Base-by-base conservation (phyloP, 92 coral and sea anemone species). In the Muricea muricata region DNA sequence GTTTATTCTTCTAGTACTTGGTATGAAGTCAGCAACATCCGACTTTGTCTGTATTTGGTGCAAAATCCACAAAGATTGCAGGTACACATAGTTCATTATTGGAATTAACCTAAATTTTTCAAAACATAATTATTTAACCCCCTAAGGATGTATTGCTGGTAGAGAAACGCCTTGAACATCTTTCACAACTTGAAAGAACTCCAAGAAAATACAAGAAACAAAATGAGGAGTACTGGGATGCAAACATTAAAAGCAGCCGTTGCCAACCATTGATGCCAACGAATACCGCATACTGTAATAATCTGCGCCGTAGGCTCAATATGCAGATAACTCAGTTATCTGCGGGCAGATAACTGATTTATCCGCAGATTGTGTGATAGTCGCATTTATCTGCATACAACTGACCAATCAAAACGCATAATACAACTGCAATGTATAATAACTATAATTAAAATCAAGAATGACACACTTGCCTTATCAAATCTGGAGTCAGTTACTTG, bases 131-230 rank as follows among this genome's bases (percentile, higher is more conserved):
- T 50, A 20, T 2, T 2, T 6, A 13, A 50, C 13, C 1, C 3
- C 3, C 61, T 25, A 54, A 54, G 25, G 61, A 54, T 54, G 25
- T 54, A 54, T 54, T 54, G 20, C 5, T 54, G 26, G 92, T 79
- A 0, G 78, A 55, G 24, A 81, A 89, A 47, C 69, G 92, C 13
- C 77, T 85, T 23, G 84, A 79, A 73, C 12, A 65, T 48, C 66
- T 88, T 1, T 39, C 78, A 31, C 82, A 73, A 32, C 73, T 55
- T 70, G 65, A 88, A 34, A 55, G 89, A 69, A 82, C 69, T 35
- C 86, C 87, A 23, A 42, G 89, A 30, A 60, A 5, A 39, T 89
- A 89, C 89, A 70, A 73, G 11, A 89, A 83, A 66, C 66, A 52
- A 48, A 25, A 23, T 37, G 67, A 63, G 2, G 68, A 52, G 10